Evolutionary conservation across 2,888 invertebrate genomes (phyloP), one percentile per base, ranked within the genome.

Genomic region (Diaphora mendica): DNA sequence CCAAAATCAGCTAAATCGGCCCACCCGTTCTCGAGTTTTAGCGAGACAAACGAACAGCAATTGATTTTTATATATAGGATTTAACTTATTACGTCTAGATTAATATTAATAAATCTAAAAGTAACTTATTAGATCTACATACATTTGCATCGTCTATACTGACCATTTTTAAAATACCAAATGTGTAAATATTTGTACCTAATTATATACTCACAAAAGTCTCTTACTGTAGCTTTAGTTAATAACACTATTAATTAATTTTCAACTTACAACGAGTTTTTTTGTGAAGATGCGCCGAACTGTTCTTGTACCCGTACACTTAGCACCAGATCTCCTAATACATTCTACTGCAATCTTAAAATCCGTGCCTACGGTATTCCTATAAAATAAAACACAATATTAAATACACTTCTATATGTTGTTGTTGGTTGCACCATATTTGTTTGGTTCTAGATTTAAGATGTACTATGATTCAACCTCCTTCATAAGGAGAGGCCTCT

Each of bases 281-380:
- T 26, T 65, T 4, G 71, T 65, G n/a, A 65, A 55, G 9, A 65
- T 71, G 20, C 65, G 51, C 3, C 15, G 39, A 65, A 26, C 11
- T 11, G 11, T 65, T 66, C 71, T 71, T 20, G 65, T 66, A 30
- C 48, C 64, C 3, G 51, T 65, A 26, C 71, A 69, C 26, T 55
- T 55, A 20, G 55, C 35, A 7, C 17, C 26, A 65, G 39, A n/a
- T 26, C 26, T 65, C 35, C 11, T 51, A 33, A 39, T 51, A 26
- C 48, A 51, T 65, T 51, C 35, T 48, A 39, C 35, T 9, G 51
- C 26, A 3, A 3, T 23, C 65, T 35, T 65, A 9, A 8, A 20
- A 26, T 55, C n/a, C 3, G 33, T 51, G n/a, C 33, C 35, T 20
- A 64, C 5, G 65, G 33, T 71, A 20, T n/a, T 23, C 39, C 71